Evolutionary conservation across 2,113 vertebrate species (phyloP).

Genomic region (Mixornis gularis): DNA sequence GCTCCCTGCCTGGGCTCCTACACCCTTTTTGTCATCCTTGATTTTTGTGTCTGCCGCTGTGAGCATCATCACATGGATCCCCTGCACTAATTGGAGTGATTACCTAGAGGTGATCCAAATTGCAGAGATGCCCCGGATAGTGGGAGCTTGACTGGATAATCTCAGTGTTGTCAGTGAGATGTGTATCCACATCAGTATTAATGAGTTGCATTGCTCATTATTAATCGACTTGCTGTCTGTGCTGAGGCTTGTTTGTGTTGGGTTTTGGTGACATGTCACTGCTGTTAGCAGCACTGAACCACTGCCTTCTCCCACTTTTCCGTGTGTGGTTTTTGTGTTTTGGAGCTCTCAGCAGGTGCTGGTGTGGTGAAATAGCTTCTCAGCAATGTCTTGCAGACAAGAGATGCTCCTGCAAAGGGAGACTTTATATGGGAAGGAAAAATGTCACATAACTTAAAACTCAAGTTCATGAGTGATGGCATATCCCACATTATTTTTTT

Average conservation of each 20-base stretch:
- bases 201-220: not conserved
- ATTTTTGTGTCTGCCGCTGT: not conserved
- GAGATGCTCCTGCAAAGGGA: not conserved
- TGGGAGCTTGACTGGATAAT: not conserved
- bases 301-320: not conserved
- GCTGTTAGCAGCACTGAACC: not conserved
- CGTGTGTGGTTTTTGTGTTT: not conserved
- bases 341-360: not conserved
- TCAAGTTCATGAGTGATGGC: not conserved
- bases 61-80: fast-evolving
- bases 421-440: not conserved
- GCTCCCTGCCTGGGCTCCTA: not conserved
- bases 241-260: not conserved
- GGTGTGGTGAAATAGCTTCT: constrained; percentile 7
- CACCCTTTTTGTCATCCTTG: no score
- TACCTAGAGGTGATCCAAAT: not conserved
- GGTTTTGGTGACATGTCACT: not conserved
- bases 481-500: fast-evolving
- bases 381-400: not conserved
- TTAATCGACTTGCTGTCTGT: not conserved
- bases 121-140: not conserved
- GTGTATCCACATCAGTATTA: not conserved
- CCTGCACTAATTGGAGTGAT: not conserved
- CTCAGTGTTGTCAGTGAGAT: not conserved
- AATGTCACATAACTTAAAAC: not conserved